These are phyloP conservation scores for Thaumetopoea pityocampa DNA, from an alignment of 1,140 invertebrate species.

Conservation along the genomic window DNA sequence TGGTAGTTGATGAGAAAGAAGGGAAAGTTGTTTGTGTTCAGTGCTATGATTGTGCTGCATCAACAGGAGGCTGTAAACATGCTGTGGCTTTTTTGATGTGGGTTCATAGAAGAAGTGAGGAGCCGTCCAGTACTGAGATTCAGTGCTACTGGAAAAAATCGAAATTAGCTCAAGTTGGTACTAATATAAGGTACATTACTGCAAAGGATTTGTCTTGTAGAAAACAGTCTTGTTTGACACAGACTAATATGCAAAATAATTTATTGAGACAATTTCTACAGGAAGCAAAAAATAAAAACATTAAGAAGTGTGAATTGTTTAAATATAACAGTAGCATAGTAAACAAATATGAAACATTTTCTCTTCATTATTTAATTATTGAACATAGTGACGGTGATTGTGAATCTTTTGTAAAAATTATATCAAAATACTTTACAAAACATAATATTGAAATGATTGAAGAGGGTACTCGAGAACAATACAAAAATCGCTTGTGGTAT, in stretches of 20 bases:
- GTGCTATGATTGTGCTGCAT: conserved; percentile 2
- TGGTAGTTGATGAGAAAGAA: background rate
- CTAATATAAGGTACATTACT: conserved; percentile 19
- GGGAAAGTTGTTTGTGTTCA: background rate
- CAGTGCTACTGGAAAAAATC: conserved; percentile 51
- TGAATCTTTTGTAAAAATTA: too few species aligned
- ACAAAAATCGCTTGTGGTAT: too few species aligned
- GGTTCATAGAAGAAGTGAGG: conserved; percentile 55
- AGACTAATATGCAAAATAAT: conserved; percentile 1
- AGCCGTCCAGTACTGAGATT: conserved; percentile 43
- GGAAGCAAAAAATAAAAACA: conserved; percentile 24
- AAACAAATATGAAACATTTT: too few species aligned
- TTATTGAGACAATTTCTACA: conserved; percentile 19
- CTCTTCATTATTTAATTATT: too few species aligned
- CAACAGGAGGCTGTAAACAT: conserved; percentile 9
- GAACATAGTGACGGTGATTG: too few species aligned
- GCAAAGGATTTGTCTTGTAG: conserved; percentile 14
- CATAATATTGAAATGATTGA: too few species aligned
- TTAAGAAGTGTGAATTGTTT: conserved; percentile 17
- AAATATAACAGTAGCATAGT: too few species aligned
- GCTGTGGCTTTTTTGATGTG: conserved; percentile 51
- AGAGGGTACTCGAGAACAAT: too few species aligned
- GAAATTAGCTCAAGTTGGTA: conserved; percentile 24
- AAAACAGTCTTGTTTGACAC: conserved; percentile 5
- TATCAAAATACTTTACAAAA: too few species aligned